Evolutionary conservation across 2,888 invertebrate genomes (phyloP), one percentile per base, ranked within the genome.

Genomic region (Eucera pruinosa): DNA sequence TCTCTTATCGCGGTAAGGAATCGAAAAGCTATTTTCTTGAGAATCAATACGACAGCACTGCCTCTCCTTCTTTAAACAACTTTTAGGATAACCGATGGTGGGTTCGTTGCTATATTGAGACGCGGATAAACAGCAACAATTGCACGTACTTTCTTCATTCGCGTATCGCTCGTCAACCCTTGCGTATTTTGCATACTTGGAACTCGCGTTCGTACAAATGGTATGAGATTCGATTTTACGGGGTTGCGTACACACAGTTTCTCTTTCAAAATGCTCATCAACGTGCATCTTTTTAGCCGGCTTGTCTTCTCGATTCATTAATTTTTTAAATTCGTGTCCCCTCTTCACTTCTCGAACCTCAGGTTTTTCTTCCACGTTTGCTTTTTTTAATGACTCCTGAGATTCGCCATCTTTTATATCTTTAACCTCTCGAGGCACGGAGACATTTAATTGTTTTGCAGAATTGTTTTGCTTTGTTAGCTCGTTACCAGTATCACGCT

Each of bases 31-130:
- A 9, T 23, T 74, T 27, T 52, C 80, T 41, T 25, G 54, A 25
- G 62, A 11, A n/a, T 55, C 57, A 2, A 15, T 7, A 0, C 15
- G 13, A 20, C 15, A 39, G 18, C 62, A 68, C n/a, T 23, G 48
- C 15, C 50, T 65, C 1, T 75, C 55, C 13, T 25, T 61, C 18
- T 80, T 81, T 5, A 76, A 33, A n/a, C 80, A 80, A 25, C 62
- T 76, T 20, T 69, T 83, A 9, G 65, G 55, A 6, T 83, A 41
- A 20, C n/a, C 52, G 6, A 27, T 13, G n/a, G n/a, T n/a, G 5
- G 55, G 33, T 5, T 47, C 41, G 30, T 57, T 52, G 13, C 7
- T 47, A 13, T 52, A 65, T 33, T 50, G 50, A 2, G 20, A 13
- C 0, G 27, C 47, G 2, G 54, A 36, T 9, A 23, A 13, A 36